Conservation (phyloP, 2,797 vertebrate species). For the Syndactyla subalaris region DNA sequence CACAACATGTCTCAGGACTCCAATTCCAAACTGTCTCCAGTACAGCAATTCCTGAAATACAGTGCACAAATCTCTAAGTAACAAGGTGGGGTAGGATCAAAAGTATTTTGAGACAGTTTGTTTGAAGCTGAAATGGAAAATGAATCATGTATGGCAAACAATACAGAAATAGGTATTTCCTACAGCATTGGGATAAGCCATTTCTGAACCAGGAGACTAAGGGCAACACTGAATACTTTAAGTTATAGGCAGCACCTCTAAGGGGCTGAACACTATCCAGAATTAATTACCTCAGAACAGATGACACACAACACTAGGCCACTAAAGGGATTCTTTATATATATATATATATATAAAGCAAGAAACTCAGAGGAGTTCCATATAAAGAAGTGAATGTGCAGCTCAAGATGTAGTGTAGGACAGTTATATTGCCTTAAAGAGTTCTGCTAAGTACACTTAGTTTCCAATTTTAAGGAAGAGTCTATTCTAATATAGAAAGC, state of each 20-base stretch:
- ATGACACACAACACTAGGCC: not conserved
- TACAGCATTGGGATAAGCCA: not conserved
- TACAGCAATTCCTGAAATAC: constrained; percentile 40
- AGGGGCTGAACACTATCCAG: not conserved
- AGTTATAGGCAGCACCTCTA: not conserved
- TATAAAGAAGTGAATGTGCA: not conserved
- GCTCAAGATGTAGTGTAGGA: constrained; percentile 2
- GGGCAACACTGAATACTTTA: not conserved
- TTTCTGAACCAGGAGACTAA: not conserved
- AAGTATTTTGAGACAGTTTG: not conserved
- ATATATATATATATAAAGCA: not conserved
- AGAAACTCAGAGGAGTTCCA: not conserved
- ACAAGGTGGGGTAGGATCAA: constrained; percentile 18
- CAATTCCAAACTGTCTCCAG: not conserved
- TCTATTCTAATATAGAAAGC: constrained; percentile 64
- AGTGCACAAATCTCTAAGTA: constrained; percentile 11
- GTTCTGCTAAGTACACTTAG: constrained; percentile 59
- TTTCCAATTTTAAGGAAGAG: constrained; percentile 57
- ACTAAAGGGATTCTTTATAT: not conserved
- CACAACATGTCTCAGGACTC: not conserved
- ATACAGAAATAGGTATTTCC: not conserved
- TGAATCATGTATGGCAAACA: not conserved
- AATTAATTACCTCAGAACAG: not conserved
- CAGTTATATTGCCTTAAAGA: constrained; percentile 37
- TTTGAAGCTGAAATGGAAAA: not conserved